A percentile compares a stretch with the other conserved stretches of the same genome.
phyloP scores from a whole-genome alignment of 2,797 vertebrate species.

The Sebastes diaconus region DNA sequence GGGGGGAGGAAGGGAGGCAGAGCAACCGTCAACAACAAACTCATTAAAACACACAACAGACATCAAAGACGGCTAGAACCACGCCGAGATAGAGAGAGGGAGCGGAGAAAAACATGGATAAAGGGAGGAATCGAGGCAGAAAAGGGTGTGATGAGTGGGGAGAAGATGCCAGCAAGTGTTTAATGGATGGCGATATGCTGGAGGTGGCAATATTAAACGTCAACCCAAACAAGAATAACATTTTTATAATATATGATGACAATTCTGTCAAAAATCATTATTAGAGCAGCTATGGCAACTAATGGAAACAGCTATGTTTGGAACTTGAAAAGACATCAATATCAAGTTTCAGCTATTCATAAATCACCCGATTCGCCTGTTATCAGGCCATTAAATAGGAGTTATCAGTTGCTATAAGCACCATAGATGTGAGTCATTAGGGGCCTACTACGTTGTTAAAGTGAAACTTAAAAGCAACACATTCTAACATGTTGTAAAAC shows the following conservation, averaged over 20 bases:
- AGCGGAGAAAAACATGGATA: slow-evolving; percentile 27
- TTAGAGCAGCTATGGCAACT: background rate
- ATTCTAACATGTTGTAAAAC: too few species aligned
- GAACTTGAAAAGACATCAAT: background rate
- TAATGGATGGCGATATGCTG: background rate
- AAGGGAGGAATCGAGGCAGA: background rate
- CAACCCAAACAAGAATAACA: background rate
- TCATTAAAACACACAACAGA: slow-evolving; percentile 78
- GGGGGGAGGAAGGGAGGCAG: background rate
- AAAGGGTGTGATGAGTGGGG: background rate
- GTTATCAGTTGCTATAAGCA: too few species aligned
- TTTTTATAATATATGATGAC: background rate
- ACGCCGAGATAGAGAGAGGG: slow-evolving; percentile 11
- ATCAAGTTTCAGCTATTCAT: too few species aligned
- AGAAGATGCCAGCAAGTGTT: slow-evolving; percentile 2
- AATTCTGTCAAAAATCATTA: background rate
- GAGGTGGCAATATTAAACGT: background rate
- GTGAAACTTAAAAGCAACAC: too few species aligned
- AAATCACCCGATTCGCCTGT: too few species aligned
- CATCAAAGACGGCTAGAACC: slow-evolving; percentile 58
- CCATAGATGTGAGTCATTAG: too few species aligned
- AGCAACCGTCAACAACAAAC: slow-evolving; percentile 58
- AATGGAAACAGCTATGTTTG: too few species aligned
- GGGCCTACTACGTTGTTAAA: too few species aligned
- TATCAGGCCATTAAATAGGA: too few species aligned